These are phyloP conservation scores for Verasper variegatus DNA, from an alignment of 2,113 vertebrate genomes.

Conservation along the genomic window DNA sequence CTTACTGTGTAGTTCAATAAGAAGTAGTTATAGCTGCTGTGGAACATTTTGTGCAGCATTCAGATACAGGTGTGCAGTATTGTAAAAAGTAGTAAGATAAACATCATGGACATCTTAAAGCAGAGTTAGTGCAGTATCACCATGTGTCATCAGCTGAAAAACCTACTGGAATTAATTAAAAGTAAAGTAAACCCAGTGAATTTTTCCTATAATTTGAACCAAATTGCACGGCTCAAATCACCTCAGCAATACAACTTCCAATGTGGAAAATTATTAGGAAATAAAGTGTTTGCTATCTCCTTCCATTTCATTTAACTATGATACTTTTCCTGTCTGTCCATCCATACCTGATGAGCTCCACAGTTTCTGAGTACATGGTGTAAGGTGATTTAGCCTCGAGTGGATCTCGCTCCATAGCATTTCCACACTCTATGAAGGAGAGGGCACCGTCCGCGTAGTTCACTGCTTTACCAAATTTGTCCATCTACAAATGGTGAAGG, in stretches of 20 bases:
- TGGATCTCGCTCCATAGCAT: conserved; percentile 97
- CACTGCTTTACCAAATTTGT: conserved; percentile 97
- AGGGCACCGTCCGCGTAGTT: conserved; percentile 97
- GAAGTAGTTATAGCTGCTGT: too few species aligned
- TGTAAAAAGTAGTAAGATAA: too few species aligned
- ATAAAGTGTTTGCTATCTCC: not conserved
- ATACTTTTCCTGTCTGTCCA: not conserved
- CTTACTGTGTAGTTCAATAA: too few species aligned
- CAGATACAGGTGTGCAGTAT: too few species aligned
- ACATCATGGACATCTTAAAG: too few species aligned
- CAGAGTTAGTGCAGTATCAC: too few species aligned
- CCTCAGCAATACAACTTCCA: not conserved
- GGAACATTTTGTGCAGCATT: too few species aligned
- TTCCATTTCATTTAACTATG: not conserved
- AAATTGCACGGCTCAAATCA: not conserved
- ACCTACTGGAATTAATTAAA: too few species aligned
- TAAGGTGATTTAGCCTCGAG: conserved; percentile 98
- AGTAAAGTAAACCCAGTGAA: too few species aligned
- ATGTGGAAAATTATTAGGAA: not conserved
- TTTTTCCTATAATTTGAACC: not conserved
- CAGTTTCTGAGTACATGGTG: conserved; percentile 99
- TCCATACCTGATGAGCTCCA: conserved; percentile 95
- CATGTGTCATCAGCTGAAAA: too few species aligned
- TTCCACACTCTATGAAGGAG: conserved; percentile 98
- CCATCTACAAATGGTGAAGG: conserved; percentile 81